Base-by-base conservation (phyloP, 92 coral and sea anemone genomes). In the Epizoanthus rinbou region DNA sequence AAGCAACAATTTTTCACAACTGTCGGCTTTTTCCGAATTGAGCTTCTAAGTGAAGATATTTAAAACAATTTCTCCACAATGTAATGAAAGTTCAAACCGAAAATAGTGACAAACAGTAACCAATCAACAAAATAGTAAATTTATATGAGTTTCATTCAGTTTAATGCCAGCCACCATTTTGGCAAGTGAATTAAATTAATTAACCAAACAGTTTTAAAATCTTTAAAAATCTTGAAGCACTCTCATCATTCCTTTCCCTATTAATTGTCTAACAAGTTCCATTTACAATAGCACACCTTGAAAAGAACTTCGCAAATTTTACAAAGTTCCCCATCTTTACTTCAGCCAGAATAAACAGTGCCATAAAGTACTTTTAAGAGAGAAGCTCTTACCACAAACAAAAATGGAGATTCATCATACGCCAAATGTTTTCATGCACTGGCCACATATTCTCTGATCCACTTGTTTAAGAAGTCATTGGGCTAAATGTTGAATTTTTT, bases 371-470 rank as follows among this genome's bases (percentile, higher is more conserved):
- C 41, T 66, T 66, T 66, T 25, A 66, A 66, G 71, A 66, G 71
- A 66, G 71, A 66, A 66, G 71, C 43, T 25, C 71, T 66, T 66
- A 66, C 71, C 71, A 66, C 71, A 66, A 66, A 66, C 71, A 66
- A 24, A 25, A 66, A 66, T 66, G 71, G 71, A 66, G 71, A 66
- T 24, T 66, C 71, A 25, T 66, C 71, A 24, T 66, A 24, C 43
- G 71, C 43, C 71, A 66, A 66, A 66, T 66, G 71, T 66, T 66
- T 66, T 25, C 71, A 24, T 25, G 41, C 71, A 66, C 71, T 66
- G 71, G 41, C 43, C 71, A 66, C 71, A 66, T 66, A 66, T 66
- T 66, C 71, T 66, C 71, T 66, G 47, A 25, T 66, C 71, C 71
- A 66, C 71, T 24, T 66, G 43, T 66, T 66, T 25, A 66, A 66